These are phyloP conservation scores for Alosa sapidissima DNA, from an alignment of 2,797 vertebrate species.

Conservation along the genomic window DNA sequence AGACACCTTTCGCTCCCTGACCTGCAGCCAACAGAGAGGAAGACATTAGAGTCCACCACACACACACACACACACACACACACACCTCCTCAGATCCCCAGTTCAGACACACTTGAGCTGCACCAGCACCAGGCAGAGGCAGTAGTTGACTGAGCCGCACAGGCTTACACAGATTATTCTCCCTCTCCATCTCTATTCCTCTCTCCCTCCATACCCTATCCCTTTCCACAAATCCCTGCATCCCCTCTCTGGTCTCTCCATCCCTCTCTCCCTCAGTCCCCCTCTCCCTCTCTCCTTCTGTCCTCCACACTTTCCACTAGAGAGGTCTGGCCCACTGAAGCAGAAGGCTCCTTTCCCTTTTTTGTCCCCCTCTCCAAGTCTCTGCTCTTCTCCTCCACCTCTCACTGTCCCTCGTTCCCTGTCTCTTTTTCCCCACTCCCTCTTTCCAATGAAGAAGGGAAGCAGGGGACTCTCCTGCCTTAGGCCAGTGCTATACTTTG, in stretches of 20 bases:
- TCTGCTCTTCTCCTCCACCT: neutral
- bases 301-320: neutral
- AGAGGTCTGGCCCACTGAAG: no score
- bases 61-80: neutral
- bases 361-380: neutral
- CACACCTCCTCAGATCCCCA: neutral
- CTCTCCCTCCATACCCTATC: neutral
- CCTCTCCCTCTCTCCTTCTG: no score
- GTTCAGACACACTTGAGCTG: no score
- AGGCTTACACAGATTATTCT: neutral
- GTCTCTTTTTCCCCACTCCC: neutral
- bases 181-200: neutral
- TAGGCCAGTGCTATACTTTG: no score
- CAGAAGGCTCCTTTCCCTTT: neutral
- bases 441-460: neutral
- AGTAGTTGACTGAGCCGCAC: no score
- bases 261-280: neutral
- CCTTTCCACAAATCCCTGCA: no score
- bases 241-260: neutral
- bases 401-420: neutral
- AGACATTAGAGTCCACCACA: neutral
- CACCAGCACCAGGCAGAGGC: no score
- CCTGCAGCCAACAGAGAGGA: constrained; percentile 56
- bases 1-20: constrained; percentile 71
- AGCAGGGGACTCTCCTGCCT: no score